A percentile compares a stretch with the other conserved stretches of the same genome.
Conservation (phyloP, 2,113 vertebrate genomes). For the Laticauda laticaudata region DNA sequence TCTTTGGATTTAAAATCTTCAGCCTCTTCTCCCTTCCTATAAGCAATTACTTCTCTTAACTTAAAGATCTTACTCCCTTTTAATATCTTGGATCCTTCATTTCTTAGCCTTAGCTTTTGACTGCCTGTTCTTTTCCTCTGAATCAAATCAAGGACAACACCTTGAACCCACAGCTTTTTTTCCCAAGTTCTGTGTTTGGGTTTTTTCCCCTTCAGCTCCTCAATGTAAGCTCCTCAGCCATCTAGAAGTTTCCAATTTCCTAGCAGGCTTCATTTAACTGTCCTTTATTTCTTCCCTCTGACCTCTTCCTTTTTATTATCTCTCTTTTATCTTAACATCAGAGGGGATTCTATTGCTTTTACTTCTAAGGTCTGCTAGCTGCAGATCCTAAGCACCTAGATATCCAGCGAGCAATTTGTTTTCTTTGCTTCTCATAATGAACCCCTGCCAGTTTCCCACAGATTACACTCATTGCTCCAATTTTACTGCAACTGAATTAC, state of each 20-base stretch:
- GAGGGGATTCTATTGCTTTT: neutral
- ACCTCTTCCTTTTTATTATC: neutral
- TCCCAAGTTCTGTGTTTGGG: neutral
- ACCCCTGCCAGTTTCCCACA: neutral
- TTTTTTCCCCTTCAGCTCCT: neutral
- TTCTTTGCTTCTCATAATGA: neutral
- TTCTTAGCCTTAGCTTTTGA: neutral
- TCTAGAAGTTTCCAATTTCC: neutral
- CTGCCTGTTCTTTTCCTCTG: neutral
- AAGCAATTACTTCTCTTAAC: neutral
- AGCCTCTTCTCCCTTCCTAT: neutral
- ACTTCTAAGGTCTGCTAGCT: neutral
- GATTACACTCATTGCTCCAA: neutral
- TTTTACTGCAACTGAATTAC: neutral
- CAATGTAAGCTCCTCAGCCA: neutral
- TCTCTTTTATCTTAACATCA: neutral
- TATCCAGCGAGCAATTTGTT: neutral
- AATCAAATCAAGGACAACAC: neutral
- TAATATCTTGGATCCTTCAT: neutral
- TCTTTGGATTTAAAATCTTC: neutral
- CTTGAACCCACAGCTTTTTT: neutral
- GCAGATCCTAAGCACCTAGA: neutral
- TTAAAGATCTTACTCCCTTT: neutral
- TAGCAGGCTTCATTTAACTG: neutral
- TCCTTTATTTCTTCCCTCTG: neutral